Conservation (phyloP, 2,888 invertebrate species). For the Onthophagus sagittarius region DNA sequence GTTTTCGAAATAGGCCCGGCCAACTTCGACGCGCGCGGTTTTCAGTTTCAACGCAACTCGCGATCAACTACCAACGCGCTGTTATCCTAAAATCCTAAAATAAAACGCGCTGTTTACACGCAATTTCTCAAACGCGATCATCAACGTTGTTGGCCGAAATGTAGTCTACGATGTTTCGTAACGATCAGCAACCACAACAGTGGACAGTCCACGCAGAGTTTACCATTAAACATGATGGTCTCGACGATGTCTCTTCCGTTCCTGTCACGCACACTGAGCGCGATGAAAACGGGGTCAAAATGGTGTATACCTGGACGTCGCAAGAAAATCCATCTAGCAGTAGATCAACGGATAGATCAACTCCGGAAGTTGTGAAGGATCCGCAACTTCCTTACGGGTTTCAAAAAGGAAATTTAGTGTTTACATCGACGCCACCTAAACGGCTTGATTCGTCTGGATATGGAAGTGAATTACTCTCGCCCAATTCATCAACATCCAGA, state of each 20-base stretch:
- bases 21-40: not conserved
- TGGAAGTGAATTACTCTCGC: constrained; percentile 53
- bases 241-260: constrained; percentile 44
- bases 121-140: not conserved
- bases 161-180: constrained; percentile 25
- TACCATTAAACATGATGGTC: constrained; percentile 55
- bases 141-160: constrained; percentile 16
- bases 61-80: not conserved
- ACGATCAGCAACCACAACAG: constrained; percentile 49
- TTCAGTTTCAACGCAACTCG: constrained; percentile 6
- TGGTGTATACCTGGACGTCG: constrained; percentile 53
- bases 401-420: constrained; percentile 53
- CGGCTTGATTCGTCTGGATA: constrained; percentile 45
- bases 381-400: constrained; percentile 44
- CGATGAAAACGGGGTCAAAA: constrained; percentile 52
- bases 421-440: constrained; percentile 51
- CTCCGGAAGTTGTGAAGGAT: constrained; percentile 19
- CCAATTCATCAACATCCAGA: constrained; percentile 42
- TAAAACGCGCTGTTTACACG: not conserved
- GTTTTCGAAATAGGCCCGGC: constrained; percentile 12
- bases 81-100: not conserved
- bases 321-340: constrained; percentile 31
- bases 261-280: constrained; percentile 44
- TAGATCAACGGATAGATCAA: constrained; percentile 21
- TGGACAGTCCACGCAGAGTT: constrained; percentile 69